Percentiles rank a stretch among this genome's conserved stretches.
Evolutionary conservation across 2,797 vertebrate genomes (phyloP).

Genomic region (Anguilla obscura): DNA sequence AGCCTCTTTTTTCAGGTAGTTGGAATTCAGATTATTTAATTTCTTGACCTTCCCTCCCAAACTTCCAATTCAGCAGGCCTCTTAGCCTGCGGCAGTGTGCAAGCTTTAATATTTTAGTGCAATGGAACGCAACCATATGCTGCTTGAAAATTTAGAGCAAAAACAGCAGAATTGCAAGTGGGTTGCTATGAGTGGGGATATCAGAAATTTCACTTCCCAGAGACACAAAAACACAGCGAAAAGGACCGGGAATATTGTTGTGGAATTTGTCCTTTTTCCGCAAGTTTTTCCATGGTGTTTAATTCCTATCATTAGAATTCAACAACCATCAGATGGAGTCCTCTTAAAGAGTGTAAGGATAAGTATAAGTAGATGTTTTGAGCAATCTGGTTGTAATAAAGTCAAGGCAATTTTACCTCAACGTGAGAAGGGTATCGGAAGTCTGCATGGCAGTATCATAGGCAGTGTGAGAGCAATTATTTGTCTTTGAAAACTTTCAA

Average conservation of each 20-base stretch:
- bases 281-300: background rate
- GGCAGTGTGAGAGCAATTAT: background rate
- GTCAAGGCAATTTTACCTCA: background rate
- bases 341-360: background rate
- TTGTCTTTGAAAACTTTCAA: background rate
- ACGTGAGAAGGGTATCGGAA: background rate
- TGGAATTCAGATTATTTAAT: constrained; percentile 24
- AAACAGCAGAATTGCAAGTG: background rate
- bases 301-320: background rate
- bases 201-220: constrained; percentile 30
- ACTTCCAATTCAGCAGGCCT: constrained; percentile 22
- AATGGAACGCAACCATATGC: constrained; percentile 33
- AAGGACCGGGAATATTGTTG: background rate
- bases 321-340: background rate
- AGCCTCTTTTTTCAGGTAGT: constrained; percentile 13
- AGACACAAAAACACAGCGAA: background rate
- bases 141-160: constrained; percentile 26
- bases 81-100: constrained; percentile 14
- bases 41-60: constrained; percentile 37
- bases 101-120: constrained; percentile 47
- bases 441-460: background rate
- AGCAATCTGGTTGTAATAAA: background rate
- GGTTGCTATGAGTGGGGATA: background rate
- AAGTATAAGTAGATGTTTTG: background rate
- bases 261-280: background rate